Evolutionary conservation across 2,888 invertebrate genomes (phyloP).

Genomic region (Thera britannica): DNA sequence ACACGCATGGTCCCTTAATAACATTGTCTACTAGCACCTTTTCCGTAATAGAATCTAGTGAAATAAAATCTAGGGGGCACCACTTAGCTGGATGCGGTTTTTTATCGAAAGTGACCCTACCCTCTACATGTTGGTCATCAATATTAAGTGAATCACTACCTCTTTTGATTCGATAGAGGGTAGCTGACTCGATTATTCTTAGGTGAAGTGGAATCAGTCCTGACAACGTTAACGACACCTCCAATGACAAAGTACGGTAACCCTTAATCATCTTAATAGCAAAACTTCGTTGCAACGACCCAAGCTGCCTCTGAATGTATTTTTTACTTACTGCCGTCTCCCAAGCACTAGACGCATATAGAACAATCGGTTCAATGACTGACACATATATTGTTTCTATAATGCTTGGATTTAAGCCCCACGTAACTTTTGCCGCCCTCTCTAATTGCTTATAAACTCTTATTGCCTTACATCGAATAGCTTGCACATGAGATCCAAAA

Average conservation of each 20-base stretch:
- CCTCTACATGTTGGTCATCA: neutral
- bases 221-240: neutral
- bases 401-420: neutral
- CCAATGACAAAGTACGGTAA: neutral
- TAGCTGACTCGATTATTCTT: neutral
- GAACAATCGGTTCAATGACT: neutral
- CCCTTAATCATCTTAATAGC: neutral
- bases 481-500: neutral
- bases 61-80: neutral
- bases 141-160: neutral
- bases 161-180: neutral
- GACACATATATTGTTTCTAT: neutral
- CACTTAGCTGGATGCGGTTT: neutral
- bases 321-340: neutral
- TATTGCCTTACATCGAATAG: neutral
- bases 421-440: neutral
- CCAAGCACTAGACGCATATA: neutral
- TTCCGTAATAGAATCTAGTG: neutral
- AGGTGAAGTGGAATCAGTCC: neutral
- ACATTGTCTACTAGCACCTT: no score
- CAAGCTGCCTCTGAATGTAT: neutral
- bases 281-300: neutral
- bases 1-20: no score
- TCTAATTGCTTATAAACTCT: neutral
- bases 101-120: neutral